A percentile compares a stretch with the other conserved stretches of the same genome.
These are phyloP conservation scores for Muntiacus muntjak DNA, from an alignment of 2,113 vertebrate species.

Conservation along the genomic window DNA sequence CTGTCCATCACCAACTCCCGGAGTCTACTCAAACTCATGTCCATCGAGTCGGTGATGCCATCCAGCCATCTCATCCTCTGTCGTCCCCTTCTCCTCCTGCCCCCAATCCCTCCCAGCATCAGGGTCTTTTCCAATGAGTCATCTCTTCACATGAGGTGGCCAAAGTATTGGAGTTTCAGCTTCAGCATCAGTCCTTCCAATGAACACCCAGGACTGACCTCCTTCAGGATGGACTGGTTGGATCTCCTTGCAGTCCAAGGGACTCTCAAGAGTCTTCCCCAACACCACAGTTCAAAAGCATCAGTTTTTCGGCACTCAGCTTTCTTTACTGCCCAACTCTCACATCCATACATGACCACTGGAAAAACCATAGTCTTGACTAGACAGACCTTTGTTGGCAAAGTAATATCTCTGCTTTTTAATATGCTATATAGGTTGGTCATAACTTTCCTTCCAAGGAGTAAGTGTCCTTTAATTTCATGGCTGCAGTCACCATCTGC, in stretches of 20 bases:
- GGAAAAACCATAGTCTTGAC: neutral
- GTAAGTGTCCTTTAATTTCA: neutral
- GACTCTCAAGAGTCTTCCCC: neutral
- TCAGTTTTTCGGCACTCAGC: neutral
- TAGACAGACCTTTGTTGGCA: rapidly evolving
- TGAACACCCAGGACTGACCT: neutral
- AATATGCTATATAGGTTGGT: neutral
- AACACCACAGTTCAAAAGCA: neutral
- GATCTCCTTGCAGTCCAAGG: neutral
- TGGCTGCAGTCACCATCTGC: neutral
- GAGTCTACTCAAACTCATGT: neutral
- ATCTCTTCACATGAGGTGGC: neutral
- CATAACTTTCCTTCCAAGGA: neutral
- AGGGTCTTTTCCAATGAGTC: neutral
- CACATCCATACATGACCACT: neutral
- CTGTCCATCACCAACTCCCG: neutral
- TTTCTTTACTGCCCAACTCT: neutral
- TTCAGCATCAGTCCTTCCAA: neutral
- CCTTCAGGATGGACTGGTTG: neutral
- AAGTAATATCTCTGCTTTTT: neutral
- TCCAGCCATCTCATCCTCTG: neutral
- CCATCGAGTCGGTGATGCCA: neutral
- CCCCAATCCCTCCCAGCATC: neutral
- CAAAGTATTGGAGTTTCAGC: neutral
- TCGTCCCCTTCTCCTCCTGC: neutral